These are phyloP conservation scores for Ahaetulla prasina DNA, from an alignment of 2,113 vertebrate genomes.

Conservation along the genomic window DNA sequence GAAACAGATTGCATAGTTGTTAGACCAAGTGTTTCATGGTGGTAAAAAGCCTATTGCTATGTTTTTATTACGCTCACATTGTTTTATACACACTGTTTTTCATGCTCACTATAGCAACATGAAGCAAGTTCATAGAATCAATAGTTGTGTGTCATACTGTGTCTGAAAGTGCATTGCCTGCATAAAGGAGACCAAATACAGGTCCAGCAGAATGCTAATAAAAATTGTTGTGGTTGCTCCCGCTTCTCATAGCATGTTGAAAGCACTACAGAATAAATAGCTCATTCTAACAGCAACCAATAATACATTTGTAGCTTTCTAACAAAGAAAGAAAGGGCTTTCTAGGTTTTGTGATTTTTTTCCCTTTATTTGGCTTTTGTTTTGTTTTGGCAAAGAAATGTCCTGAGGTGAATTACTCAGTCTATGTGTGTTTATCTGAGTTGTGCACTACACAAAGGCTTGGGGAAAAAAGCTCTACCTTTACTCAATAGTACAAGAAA, in stretches of 20 bases:
- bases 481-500: not conserved
- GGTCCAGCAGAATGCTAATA: not conserved
- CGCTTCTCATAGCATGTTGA: not conserved
- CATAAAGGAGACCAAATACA: fast-evolving
- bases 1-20: not conserved
- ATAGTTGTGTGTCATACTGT: conserved; percentile 1
- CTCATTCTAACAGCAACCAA: not conserved
- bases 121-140: not conserved
- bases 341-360: not conserved
- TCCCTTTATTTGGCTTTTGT: not conserved
- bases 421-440: not conserved
- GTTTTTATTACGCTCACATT: not conserved
- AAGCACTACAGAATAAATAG: fast-evolving
- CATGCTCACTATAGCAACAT: fast-evolving
- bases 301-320: not conserved
- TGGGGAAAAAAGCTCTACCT: not conserved
- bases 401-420: not conserved
- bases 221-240: not conserved
- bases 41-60: fast-evolving
- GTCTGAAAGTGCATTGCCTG: fast-evolving
- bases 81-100: not conserved
- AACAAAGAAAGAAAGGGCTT: not conserved
- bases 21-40: fast-evolving
- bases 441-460: not conserved
- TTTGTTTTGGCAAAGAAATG: not conserved